These are phyloP conservation scores for Rhaphigaster nebulosa DNA, from an alignment of 2,888 invertebrate species.

Conservation along the genomic window DNA sequence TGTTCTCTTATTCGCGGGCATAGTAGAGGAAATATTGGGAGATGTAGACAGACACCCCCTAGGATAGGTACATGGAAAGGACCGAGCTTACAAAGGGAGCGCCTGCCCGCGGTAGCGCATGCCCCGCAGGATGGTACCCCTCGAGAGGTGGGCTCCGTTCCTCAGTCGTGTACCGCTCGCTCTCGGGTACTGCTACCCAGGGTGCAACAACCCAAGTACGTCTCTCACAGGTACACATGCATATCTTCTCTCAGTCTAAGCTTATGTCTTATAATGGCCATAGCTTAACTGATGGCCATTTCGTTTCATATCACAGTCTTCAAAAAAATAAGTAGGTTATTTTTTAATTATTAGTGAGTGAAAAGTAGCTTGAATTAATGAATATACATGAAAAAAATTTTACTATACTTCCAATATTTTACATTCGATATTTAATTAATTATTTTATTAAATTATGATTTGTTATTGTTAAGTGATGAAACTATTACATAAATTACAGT, in stretches of 20 bases:
- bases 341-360: neutral
- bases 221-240: conserved; percentile 46
- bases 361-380: neutral
- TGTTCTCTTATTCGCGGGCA: neutral
- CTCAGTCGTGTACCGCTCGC: conserved; percentile 45
- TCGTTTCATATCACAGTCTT: neutral
- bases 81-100: conserved; percentile 33
- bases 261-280: neutral
- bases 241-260: conserved; percentile 34
- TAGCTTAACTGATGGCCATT: neutral
- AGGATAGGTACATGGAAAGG: neutral
- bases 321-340: neutral
- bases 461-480: neutral
- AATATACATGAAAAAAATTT: neutral
- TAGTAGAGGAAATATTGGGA: neutral
- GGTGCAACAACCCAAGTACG: neutral
- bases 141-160: neutral
- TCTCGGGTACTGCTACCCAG: conserved; percentile 27
- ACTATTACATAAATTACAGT: too few species aligned
- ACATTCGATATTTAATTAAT: neutral
- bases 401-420: neutral
- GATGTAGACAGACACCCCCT: neutral
- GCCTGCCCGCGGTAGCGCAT: conserved; percentile 18
- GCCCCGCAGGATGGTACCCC: neutral
- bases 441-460: neutral